These are phyloP conservation scores for Mormyrops attenuatus DNA, from an alignment of 2,797 vertebrate species.

Conservation along the genomic window DNA sequence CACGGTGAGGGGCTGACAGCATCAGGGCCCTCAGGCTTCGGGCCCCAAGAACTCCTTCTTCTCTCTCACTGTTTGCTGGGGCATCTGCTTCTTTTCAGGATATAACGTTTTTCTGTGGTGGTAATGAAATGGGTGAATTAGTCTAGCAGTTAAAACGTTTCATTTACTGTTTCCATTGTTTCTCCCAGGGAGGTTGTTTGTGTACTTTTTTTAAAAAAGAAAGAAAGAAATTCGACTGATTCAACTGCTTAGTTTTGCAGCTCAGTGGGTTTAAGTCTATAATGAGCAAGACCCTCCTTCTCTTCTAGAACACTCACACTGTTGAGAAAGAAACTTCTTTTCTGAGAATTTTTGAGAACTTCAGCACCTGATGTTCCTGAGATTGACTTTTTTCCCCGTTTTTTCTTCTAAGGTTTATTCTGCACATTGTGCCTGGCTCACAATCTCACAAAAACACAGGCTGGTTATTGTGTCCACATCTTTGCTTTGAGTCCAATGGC, in stretches of 20 bases:
- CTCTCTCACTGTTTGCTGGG: not conserved
- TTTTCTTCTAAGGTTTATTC: not conserved
- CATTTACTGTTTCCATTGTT: not conserved
- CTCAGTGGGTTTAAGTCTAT: not conserved
- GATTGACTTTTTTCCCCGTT: not conserved
- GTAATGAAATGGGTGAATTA: not conserved
- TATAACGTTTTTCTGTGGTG: not conserved
- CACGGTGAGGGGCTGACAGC: not conserved
- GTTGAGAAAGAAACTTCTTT: not conserved
- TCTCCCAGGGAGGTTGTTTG: not conserved
- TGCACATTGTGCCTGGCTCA: not conserved
- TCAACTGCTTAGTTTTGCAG: slow-evolving; percentile 2
- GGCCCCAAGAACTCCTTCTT: not conserved
- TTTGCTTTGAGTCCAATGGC: not conserved
- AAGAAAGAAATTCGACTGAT: not conserved
- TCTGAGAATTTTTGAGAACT: not conserved
- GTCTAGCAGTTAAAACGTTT: not conserved
- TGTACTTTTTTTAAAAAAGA: not conserved
- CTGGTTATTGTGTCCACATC: not conserved
- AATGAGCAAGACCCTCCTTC: not conserved
- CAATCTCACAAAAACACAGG: not conserved
- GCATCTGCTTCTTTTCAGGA: not conserved
- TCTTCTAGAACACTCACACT: not conserved
- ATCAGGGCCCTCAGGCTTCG: not conserved
- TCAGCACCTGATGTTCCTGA: not conserved